Percentiles rank a stretch among this genome's conserved stretches.
Conservation (phyloP, 2,113 vertebrate species). For the Platysternon megacephalum region DNA sequence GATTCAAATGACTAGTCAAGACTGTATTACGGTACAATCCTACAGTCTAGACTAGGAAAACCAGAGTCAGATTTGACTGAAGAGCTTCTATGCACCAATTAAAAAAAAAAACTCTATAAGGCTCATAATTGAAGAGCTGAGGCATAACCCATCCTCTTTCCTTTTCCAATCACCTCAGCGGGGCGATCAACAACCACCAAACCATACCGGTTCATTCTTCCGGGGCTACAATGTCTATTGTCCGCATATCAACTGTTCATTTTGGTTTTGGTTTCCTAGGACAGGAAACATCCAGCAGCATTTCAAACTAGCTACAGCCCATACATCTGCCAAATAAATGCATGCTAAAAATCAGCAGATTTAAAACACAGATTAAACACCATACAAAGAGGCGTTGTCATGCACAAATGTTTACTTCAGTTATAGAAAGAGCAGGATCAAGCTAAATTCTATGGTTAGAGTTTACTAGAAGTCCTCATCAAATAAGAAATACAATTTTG, state of each 20-base stretch:
- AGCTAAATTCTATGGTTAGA: rapidly evolving
- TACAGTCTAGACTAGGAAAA: neutral
- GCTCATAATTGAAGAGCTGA: neutral
- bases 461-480: rapidly evolving
- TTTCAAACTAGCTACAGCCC: neutral
- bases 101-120: neutral
- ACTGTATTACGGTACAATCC: neutral
- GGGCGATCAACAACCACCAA: neutral
- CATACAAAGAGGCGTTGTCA: rapidly evolving
- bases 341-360: rapidly evolving
- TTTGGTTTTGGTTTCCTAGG: neutral
- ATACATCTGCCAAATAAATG: rapidly evolving
- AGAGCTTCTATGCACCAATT: rapidly evolving
- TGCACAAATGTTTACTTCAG: rapidly evolving
- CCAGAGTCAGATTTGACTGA: neutral
- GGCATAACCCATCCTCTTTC: neutral
- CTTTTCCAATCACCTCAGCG: neutral
- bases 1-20: neutral
- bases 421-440: rapidly evolving
- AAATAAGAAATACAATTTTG: neutral
- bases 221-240: rapidly evolving
- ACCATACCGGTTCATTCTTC: neutral
- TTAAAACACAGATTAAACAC: rapidly evolving
- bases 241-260: neutral
- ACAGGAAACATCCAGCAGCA: rapidly evolving